These are phyloP conservation scores for Tridacna gigas DNA, from an alignment of 2,888 invertebrate species.

Conservation along the genomic window DNA sequence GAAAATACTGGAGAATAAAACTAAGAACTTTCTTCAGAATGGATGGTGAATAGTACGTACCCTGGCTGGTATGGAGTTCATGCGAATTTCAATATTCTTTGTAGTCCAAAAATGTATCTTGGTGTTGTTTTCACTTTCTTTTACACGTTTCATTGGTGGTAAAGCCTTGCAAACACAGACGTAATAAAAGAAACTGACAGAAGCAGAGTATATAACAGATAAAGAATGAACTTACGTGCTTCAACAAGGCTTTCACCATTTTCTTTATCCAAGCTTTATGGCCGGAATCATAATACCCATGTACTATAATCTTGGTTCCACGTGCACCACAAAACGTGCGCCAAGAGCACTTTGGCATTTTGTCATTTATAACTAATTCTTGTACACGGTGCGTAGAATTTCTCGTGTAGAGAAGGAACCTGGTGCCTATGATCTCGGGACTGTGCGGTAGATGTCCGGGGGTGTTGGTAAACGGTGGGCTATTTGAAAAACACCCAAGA, in stretches of 20 bases:
- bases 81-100: too few species aligned
- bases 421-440: conserved; percentile 88
- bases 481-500: conserved; percentile 76
- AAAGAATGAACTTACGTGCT: conserved; percentile 48
- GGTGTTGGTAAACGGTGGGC: conserved; percentile 72
- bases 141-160: too few species aligned
- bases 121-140: too few species aligned
- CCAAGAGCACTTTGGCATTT: conserved; percentile 43
- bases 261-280: conserved; percentile 54
- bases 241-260: conserved; percentile 60
- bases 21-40: too few species aligned
- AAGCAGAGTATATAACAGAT: not conserved
- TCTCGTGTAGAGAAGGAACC: conserved; percentile 90
- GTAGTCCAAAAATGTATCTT: too few species aligned
- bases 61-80: too few species aligned
- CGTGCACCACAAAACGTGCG: conserved; percentile 33
- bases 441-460: conserved; percentile 68
- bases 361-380: conserved; percentile 33
- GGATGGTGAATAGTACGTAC: too few species aligned
- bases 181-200: not conserved
- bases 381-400: conserved; percentile 32
- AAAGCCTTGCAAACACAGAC: too few species aligned
- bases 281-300: conserved; percentile 60
- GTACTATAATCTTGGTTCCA: conserved; percentile 61
- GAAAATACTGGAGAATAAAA: too few species aligned